These are phyloP conservation scores for Cremastinae sp. DNA, from an alignment of 2,888 invertebrate genomes.

Conservation along the genomic window DNA sequence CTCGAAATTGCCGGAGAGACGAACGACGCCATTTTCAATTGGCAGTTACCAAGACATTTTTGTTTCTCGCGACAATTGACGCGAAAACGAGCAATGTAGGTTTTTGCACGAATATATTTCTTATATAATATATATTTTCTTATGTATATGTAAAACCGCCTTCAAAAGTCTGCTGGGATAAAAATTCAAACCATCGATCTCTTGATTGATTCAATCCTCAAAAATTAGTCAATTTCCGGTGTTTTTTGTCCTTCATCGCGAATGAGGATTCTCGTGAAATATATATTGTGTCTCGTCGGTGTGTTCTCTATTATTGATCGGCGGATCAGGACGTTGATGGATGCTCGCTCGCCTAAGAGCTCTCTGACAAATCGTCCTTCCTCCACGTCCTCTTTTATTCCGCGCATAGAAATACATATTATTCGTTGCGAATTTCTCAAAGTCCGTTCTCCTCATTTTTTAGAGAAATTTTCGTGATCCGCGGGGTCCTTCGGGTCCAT, in stretches of 20 bases:
- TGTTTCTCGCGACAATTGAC: neutral
- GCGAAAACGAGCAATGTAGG: neutral
- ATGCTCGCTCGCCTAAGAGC: slow-evolving; percentile 42
- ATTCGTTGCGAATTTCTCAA: slow-evolving; percentile 29
- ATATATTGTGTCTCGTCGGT: slow-evolving; percentile 39
- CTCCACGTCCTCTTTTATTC: slow-evolving; percentile 2
- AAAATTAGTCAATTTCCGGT: slow-evolving; percentile 52
- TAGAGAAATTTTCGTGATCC: slow-evolving; percentile 19
- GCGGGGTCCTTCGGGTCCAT: slow-evolving; percentile 2
- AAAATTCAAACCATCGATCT: neutral
- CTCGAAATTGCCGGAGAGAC: slow-evolving; percentile 41
- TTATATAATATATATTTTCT: no score
- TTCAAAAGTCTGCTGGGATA: no score
- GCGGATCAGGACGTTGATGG: slow-evolving; percentile 56
- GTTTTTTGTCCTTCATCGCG: slow-evolving; percentile 23
- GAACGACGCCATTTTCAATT: slow-evolving; percentile 44
- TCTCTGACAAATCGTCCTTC: slow-evolving; percentile 48
- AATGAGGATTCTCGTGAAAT: slow-evolving; percentile 20
- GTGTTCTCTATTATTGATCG: slow-evolving; percentile 45
- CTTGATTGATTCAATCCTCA: slow-evolving; percentile 39
- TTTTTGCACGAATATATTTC: neutral
- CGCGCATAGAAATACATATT: neutral
- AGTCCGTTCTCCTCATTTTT: slow-evolving; percentile 46
- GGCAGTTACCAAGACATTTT: slow-evolving; percentile 13
- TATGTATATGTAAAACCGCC: no score